A percentile compares a stretch with the other conserved stretches of the same genome.
phyloP scores from a whole-genome alignment of 2,888 invertebrate species.

The Formica aserva region DNA sequence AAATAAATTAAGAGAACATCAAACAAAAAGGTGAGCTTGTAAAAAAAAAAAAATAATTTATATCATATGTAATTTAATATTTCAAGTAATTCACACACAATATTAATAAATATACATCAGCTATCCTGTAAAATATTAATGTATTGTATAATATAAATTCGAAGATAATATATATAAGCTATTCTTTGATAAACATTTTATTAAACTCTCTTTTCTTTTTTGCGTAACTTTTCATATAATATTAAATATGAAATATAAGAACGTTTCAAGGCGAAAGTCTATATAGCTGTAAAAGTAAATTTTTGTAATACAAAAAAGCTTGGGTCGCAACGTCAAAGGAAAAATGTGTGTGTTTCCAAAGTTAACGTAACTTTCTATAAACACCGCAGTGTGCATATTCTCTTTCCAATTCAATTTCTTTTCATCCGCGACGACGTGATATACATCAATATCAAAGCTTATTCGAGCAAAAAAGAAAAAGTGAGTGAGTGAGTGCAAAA shows the following conservation, averaged over 20 bases:
- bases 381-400: background rate
- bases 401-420: background rate
- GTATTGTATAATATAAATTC: background rate
- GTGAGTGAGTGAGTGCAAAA: background rate
- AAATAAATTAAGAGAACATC: background rate
- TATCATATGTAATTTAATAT: background rate
- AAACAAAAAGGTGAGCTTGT: background rate
- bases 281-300: background rate
- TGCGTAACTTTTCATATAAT: background rate
- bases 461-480: background rate
- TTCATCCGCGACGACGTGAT: slow-evolving; percentile 1
- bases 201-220: background rate
- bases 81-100: background rate
- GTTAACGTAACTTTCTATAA: background rate
- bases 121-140: background rate
- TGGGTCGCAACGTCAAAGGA: background rate
- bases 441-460: background rate
- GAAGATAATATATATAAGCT: background rate
- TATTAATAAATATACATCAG: background rate
- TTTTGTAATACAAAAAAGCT: background rate
- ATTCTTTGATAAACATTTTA: background rate
- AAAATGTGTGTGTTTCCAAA: background rate
- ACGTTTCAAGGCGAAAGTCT: background rate
- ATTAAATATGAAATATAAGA: background rate
- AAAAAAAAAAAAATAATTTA: background rate